These are phyloP conservation scores for Ochotona princeps DNA, from an alignment of 2,113 vertebrate genomes.

Conservation along the genomic window DNA sequence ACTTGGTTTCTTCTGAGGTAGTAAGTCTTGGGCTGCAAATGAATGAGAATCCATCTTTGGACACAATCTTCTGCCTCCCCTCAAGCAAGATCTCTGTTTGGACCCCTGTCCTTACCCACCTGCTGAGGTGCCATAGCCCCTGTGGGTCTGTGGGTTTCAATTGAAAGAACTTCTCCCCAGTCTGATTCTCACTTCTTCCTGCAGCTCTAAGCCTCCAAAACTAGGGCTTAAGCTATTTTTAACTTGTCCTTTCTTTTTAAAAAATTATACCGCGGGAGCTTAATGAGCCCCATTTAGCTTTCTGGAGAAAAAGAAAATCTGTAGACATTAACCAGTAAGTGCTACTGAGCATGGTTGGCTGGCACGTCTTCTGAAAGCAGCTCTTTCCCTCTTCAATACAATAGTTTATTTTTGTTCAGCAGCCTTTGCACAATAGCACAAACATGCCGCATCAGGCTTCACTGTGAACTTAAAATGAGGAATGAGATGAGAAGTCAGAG, in stretches of 20 bases:
- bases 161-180: conserved; percentile 15
- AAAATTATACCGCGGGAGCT: conserved; percentile 77
- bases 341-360: conserved; percentile 55
- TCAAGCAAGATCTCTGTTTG: not conserved
- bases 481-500: conserved; percentile 65
- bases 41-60: not conserved
- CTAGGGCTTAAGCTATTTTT: conserved; percentile 81
- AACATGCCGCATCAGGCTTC: conserved; percentile 54
- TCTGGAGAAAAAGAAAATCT: conserved; percentile 74
- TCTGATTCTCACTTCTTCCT: conserved; percentile 59
- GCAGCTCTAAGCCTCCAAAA: conserved; percentile 51
- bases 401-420: conserved; percentile 63
- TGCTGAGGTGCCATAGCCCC: not conserved
- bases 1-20: not conserved
- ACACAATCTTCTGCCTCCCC: not conserved
- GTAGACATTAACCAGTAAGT: conserved; percentile 65
- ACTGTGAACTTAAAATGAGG: conserved; percentile 38
- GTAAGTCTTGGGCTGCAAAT: not conserved
- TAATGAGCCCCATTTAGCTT: conserved; percentile 75
- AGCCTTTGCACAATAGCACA: conserved; percentile 22
- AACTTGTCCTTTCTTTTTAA: conserved; percentile 76
- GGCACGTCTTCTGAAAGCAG: conserved; percentile 60
- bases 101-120: not conserved
- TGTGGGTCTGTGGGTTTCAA: not conserved
- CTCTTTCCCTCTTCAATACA: conserved; percentile 26